Base-by-base conservation (phyloP, 2,113 vertebrate genomes). In the Peromyscus leucopus region DNA sequence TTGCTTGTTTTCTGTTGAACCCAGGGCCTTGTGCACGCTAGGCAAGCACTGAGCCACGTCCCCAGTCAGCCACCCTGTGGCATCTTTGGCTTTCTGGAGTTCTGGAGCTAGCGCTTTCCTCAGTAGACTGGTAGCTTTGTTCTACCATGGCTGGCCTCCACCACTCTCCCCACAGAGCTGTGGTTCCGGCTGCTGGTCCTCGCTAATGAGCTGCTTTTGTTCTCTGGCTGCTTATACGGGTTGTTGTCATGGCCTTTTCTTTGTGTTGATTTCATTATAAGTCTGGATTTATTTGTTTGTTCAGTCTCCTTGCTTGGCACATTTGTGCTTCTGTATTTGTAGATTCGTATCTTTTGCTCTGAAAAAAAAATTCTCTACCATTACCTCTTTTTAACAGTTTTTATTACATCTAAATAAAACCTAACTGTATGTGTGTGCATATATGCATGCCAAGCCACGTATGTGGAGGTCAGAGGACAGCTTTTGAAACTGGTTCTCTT, bases 251-350 rank as follows among this genome's bases (percentile, higher is more conserved):
- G 85, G 24, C 0, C 33, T 91, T 92, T 94, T 76, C 16, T 79
- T 1, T 17, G 31, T 74, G 59, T 39, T 89, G 46, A 59, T 46
- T 55, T 55, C 7, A 72, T 26, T 17, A 39, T 12, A 71, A 46
- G 8, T 51, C 26, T 15, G 28, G 48, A n/a, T 71, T 88, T 74
- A 78, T 57, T 90, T 42, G 17, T 24, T 65, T 76, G 63, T 46
- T 85, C 63, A 72, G 5, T 24, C 93, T 88, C 0, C 36, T 80
- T 90, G 51, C 5, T 83, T 87, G 67, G 19, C 65, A 16, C 55
- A 16, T 95, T 88, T 92, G 15, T 89, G 24, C 86, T 74, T 93
- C 46, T 67, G 9, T 26, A 79, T 61, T 63, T 97, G 12, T 71
- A 69, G 24, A 48, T n/a, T 59, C 12, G 72, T 72, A 87, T 39